Conservation (phyloP, 2,113 vertebrate genomes). For the Eidolon helvum region DNA sequence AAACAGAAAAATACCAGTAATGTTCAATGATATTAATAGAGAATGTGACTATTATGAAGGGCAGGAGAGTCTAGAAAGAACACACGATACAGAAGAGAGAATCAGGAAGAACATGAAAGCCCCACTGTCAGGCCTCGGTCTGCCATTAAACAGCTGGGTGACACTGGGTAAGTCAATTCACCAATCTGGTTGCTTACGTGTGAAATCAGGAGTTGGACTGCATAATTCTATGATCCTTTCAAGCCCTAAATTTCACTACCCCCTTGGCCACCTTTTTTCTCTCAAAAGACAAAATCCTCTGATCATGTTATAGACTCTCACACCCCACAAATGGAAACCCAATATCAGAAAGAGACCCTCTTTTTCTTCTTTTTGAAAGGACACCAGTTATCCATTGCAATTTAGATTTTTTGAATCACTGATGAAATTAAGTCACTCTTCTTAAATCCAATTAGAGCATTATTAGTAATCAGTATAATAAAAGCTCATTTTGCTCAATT, state of each 20-base stretch:
- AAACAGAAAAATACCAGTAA: background rate
- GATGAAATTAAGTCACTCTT: conserved; percentile 33
- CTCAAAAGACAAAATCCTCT: background rate
- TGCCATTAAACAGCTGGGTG: background rate
- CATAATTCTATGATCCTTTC: background rate
- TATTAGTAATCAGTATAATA: conserved; percentile 43
- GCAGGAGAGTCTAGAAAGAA: background rate
- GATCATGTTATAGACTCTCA: background rate
- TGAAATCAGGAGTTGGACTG: background rate
- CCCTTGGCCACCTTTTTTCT: background rate
- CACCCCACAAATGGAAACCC: background rate
- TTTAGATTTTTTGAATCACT: background rate
- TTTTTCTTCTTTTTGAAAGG: background rate
- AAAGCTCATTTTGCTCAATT: conserved; percentile 38
- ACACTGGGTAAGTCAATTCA: background rate
- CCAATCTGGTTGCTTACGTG: background rate
- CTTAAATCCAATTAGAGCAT: conserved; percentile 30
- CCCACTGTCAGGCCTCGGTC: background rate
- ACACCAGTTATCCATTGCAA: background rate
- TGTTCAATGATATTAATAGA: background rate
- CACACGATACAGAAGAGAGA: background rate
- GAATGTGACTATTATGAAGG: background rate
- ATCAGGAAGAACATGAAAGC: background rate
- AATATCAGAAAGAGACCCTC: background rate
- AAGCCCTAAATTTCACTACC: background rate